Evolutionary conservation across 64 coral and sea anemone genomes (phyloP).

Genomic region (Anthopleura sola): DNA sequence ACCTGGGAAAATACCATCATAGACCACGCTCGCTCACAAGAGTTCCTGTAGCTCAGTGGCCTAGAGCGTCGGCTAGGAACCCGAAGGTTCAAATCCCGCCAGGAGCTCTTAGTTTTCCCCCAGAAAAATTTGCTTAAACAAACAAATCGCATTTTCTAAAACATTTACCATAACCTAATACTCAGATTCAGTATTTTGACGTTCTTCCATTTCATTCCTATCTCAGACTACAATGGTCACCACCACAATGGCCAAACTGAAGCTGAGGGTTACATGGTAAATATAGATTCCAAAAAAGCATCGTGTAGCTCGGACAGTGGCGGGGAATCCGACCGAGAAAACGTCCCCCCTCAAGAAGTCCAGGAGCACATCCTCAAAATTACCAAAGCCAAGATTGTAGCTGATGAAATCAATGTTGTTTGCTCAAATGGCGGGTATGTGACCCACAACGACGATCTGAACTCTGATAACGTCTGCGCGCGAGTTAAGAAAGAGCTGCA

Average conservation of each 20-base stretch:
- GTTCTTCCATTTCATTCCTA: conserved; percentile 24
- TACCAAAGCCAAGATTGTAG: conserved; percentile 40
- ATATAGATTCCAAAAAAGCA: not conserved
- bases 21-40: too few relatives aligned
- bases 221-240: conserved; percentile 26
- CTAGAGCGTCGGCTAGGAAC: too few relatives aligned
- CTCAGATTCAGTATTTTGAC: conserved; percentile 6
- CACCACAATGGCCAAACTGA: not conserved
- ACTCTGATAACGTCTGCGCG: conserved; percentile 50
- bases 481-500: conserved; percentile 79
- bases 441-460: not conserved
- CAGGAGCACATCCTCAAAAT: conserved; percentile 69
- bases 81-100: too few relatives aligned
- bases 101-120: too few relatives aligned
- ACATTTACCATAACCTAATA: too few relatives aligned
- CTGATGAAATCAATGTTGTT: conserved; percentile 36
- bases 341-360: conserved; percentile 44
- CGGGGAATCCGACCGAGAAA: conserved; percentile 26
- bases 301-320: conserved; percentile 61
- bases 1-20: too few relatives aligned
- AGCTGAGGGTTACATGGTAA: not conserved
- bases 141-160: too few relatives aligned
- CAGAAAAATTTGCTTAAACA: too few relatives aligned
- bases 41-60: too few relatives aligned
- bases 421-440: not conserved